These are phyloP conservation scores for Lasioglossum calceatum DNA, from an alignment of 2,888 invertebrate species.

Conservation along the genomic window DNA sequence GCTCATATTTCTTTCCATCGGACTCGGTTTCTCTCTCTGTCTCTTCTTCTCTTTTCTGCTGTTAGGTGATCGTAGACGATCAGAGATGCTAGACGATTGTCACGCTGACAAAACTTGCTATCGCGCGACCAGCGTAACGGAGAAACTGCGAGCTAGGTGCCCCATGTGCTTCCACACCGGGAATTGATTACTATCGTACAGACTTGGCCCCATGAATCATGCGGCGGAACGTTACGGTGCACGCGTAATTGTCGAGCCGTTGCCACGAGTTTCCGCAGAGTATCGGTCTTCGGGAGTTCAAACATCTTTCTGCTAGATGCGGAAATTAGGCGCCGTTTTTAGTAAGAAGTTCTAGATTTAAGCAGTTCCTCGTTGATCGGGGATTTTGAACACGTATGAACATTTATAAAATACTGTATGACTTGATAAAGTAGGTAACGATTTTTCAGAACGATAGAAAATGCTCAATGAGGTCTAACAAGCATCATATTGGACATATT, in stretches of 20 bases:
- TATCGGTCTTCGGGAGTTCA: neutral
- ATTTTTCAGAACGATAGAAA: neutral
- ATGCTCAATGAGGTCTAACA: neutral
- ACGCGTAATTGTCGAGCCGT: neutral
- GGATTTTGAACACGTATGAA: neutral
- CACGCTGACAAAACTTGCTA: slow-evolving; percentile 60
- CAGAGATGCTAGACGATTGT: slow-evolving; percentile 13
- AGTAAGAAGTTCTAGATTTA: neutral
- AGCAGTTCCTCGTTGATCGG: neutral
- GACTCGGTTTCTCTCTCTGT: neutral
- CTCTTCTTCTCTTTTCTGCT: neutral
- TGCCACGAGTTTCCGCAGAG: slow-evolving; percentile 8
- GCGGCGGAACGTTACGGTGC: slow-evolving; percentile 31
- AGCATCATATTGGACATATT: neutral
- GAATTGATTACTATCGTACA: slow-evolving; percentile 34
- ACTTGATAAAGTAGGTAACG: neutral
- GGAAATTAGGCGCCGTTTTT: neutral
- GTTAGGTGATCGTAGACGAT: neutral
- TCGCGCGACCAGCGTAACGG: slow-evolving; percentile 63
- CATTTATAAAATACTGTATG: neutral
- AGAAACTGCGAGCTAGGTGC: slow-evolving; percentile 79
- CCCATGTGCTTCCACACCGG: slow-evolving; percentile 38
- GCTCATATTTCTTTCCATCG: slow-evolving; percentile 9
- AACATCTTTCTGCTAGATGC: neutral
- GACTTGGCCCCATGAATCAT: slow-evolving; percentile 14